phyloP scores from a whole-genome alignment of 2,888 invertebrate species.

The Parnassius smintheus region DNA sequence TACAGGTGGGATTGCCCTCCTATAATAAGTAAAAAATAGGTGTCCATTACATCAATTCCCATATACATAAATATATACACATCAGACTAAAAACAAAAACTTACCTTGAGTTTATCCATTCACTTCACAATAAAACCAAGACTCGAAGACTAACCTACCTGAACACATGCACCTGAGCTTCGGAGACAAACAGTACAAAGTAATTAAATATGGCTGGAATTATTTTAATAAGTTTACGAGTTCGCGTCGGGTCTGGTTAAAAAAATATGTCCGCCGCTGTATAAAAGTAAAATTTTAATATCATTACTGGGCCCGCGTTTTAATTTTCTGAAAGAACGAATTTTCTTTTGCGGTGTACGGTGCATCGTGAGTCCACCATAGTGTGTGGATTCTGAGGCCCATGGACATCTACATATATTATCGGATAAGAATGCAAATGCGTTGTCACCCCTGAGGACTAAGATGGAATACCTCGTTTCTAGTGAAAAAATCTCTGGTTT shows the following conservation, averaged over 20 bases:
- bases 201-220: constrained; percentile 78
- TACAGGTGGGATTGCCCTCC: too few relatives aligned
- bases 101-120: too few relatives aligned
- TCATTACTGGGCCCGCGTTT: constrained; percentile 72
- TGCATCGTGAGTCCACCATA: neutral
- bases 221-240: constrained; percentile 80
- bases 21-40: too few relatives aligned
- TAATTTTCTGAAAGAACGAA: constrained; percentile 72
- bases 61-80: too few relatives aligned
- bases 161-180: constrained; percentile 57
- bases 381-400: neutral
- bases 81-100: too few relatives aligned
- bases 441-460: too few relatives aligned
- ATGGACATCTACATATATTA: too few relatives aligned
- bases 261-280: constrained; percentile 71
- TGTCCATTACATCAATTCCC: too few relatives aligned
- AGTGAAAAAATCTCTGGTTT: too few relatives aligned
- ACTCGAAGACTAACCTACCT: constrained; percentile 32
- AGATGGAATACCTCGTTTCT: too few relatives aligned
- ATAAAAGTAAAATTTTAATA: constrained; percentile 77
- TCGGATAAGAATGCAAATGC: too few relatives aligned
- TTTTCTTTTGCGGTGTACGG: constrained; percentile 47
- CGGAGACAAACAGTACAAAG: constrained; percentile 67
- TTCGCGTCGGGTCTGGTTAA: constrained; percentile 61
- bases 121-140: too few relatives aligned